Evolutionary conservation across 2,888 invertebrate genomes (phyloP), one percentile per base, ranked within the genome.

Genomic region (Acleris emargana): DNA sequence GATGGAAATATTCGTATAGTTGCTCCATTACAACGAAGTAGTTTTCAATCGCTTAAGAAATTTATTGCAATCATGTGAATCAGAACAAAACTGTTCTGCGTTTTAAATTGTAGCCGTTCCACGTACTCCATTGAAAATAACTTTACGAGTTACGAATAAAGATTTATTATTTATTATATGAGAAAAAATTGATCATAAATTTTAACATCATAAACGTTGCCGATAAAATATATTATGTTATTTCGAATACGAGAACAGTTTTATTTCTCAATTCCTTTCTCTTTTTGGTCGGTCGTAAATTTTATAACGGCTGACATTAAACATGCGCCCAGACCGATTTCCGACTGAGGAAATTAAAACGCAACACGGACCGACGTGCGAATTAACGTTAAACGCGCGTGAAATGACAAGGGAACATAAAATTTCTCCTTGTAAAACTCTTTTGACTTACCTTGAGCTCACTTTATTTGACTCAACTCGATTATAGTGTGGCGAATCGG

Each of bases 391-490:
- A 87, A 89, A 89, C 77, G 81, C 75, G 85, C 91, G 88, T 91
- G 91, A 91, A 91, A 91, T 91, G 86, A 90, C 87, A 82, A 79
- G 73, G 80, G 83, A 76, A 84, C 82, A 87, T 90, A 87, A 91
- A 88, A 85, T 84, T 86, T 86, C 87, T 84, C 81, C 81, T 79
- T 81, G 78, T 79, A 80, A 82, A 82, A 79, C 78, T 66, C 60
- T 59, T 64, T 66, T 55, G 61, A 57, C 60, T 66, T 61, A 52
- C 66, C 66, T 66, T 66, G 66, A 55, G 77, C 78, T 61, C 67
- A 68, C 81, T 84, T 87, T 61, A 66, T 61, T 87, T 84, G 84
- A 88, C 83, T 79, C 75, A 68, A 70, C 75, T 88, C 86, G 88
- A 88, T 88, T 87, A 85, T 86, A 85, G 80, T 88, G 88, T 89